Base-by-base conservation (phyloP, 2,113 vertebrate genomes). In the Rhabdomys dilectus region DNA sequence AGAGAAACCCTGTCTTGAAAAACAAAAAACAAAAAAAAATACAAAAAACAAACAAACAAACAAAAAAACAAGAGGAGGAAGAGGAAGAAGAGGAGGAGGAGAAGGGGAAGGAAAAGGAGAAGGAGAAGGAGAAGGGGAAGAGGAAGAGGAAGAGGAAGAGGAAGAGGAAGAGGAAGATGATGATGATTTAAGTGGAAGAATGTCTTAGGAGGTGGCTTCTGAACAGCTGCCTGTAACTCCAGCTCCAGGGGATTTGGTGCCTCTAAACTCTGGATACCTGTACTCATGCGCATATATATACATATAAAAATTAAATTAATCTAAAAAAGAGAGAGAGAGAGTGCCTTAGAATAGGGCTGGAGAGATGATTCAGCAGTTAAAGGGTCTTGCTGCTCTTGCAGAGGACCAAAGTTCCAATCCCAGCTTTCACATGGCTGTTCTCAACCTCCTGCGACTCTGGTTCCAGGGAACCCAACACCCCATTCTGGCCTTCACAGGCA, bases 71-170 rank as follows among this genome's bases (percentile, higher is more conserved):
- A 81, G 16, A 53, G 16, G 42, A 48, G 8, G 48, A 9, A 48
- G 48, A 48, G 48, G 6, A 5, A 9, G 51, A 51, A 1, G 51
- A 51, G 51, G 10, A 51, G 9, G 51, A 51, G 51, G 51, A 51
- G 51, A 1, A 51, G 9, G 10, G 1, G 10, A 1, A 51, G 51
- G 51, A 51, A 11, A 10, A 11, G 1, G 51, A 51, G 10, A 1
- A 51, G 10, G 51, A 51, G 10, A 51, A 51, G 51, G 2, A 11
- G 10, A 51, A 51, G 51, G 2, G 10, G 51, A 51, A 11, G 51
- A 11, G 51, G 51, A 51, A 7, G 48, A 48, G 6, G 48, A 48
- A 6, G 48, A 48, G 7, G 48, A 48, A 6, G 48, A 48, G 48
- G 48, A 48, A 48, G 6, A 48, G 48, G 48, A 48, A 51, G 51